Evolutionary conservation across 2,888 invertebrate species (phyloP).

Genomic region (Aphidius colemani): DNA sequence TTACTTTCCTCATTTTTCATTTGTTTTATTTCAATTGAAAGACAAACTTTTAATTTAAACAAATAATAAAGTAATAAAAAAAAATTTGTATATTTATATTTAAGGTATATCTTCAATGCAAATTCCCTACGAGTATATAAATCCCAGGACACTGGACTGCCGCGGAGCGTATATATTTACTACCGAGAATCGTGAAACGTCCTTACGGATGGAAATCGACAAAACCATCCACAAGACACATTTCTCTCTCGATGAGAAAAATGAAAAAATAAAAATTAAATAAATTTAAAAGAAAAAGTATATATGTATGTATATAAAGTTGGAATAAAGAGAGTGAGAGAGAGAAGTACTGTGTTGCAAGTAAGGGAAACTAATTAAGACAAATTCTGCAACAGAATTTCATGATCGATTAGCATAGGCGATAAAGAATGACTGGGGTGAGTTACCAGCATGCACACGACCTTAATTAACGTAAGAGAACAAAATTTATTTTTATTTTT

Average conservation of each 20-base stretch:
- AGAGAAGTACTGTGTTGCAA: conserved; percentile 32
- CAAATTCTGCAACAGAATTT: conserved; percentile 47
- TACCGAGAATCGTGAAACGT: conserved; percentile 41
- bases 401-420: conserved; percentile 52
- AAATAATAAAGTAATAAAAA: too few species aligned
- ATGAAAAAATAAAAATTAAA: conserved; percentile 23
- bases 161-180: conserved; percentile 5
- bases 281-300: conserved; percentile 25
- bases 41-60: not conserved
- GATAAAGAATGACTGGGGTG: conserved; percentile 47
- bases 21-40: not conserved
- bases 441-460: conserved; percentile 44
- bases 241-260: conserved; percentile 7
- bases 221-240: conserved; percentile 2
- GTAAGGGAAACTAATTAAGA: conserved; percentile 54
- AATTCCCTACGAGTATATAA: conserved; percentile 26
- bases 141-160: too few species aligned
- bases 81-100: not conserved
- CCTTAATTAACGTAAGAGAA: conserved; percentile 54
- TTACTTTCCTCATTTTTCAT: not conserved
- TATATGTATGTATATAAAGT: conserved; percentile 31
- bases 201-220: conserved; percentile 41
- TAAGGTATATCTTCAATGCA: conserved; percentile 35
- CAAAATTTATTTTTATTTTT: conserved; percentile 33
- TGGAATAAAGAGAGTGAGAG: conserved; percentile 32